Conservation (phyloP, 1,140 invertebrate genomes). For the Drosophila malerkotliana region DNA sequence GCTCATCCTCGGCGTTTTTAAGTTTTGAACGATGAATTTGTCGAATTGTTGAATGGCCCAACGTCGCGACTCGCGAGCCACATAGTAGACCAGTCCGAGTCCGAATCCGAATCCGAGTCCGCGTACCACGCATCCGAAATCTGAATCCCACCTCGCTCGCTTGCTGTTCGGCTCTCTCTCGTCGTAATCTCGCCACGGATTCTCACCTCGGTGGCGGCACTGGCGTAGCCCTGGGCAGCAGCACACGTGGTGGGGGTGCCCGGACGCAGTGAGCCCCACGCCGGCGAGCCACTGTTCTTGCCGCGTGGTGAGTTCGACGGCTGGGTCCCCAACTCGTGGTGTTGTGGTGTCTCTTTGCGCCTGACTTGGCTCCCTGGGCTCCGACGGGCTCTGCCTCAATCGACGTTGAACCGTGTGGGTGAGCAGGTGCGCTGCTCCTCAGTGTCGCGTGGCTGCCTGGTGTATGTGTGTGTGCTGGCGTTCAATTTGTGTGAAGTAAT, state of each 20-base stretch:
- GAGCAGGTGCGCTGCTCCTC: conserved; percentile 18
- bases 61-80: conserved; percentile 45
- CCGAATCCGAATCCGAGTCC: too few species aligned
- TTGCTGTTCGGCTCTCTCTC: conserved; percentile 22
- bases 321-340: conserved; percentile 26
- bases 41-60: conserved; percentile 42
- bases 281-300: conserved; percentile 37
- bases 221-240: conserved; percentile 35
- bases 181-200: not conserved
- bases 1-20: conserved; percentile 11
- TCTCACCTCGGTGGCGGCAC: conserved; percentile 14
- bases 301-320: conserved; percentile 34
- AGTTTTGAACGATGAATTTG: conserved; percentile 29
- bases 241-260: conserved; percentile 23
- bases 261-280: not conserved
- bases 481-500: conserved; percentile 79
- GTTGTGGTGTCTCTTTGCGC: conserved; percentile 3
- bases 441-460: conserved; percentile 18
- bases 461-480: conserved; percentile 44
- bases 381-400: conserved; percentile 35
- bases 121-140: conserved; percentile 15
- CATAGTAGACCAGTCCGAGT: conserved; percentile 16
- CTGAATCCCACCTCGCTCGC: conserved; percentile 19
- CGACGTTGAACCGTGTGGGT: conserved; percentile 59
- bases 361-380: conserved; percentile 9